Conservation (phyloP, 2,888 invertebrate genomes). For the Perithous albicinctus region DNA sequence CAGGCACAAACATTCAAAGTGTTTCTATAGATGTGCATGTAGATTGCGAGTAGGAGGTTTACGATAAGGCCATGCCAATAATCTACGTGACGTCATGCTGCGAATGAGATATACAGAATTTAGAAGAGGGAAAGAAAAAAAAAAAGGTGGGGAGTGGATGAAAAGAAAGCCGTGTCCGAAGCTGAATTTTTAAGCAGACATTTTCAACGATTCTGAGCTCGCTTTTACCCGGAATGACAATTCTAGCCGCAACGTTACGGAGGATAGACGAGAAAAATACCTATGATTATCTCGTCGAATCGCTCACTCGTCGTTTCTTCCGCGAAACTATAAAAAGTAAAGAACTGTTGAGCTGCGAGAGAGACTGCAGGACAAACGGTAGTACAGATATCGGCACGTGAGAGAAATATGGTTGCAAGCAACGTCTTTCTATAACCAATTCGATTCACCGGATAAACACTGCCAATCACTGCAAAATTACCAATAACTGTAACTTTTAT, state of each 20-base stretch:
- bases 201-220: background rate
- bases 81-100: slow-evolving; percentile 55
- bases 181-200: slow-evolving; percentile 34
- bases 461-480: background rate
- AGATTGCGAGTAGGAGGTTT: slow-evolving; percentile 37
- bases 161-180: slow-evolving; percentile 71
- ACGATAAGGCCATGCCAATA: slow-evolving; percentile 64
- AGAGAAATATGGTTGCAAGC: background rate
- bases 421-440: background rate
- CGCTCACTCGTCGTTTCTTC: slow-evolving; percentile 4
- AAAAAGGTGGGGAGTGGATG: slow-evolving; percentile 23
- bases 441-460: background rate
- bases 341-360: slow-evolving; percentile 12
- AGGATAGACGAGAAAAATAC: slow-evolving; percentile 14
- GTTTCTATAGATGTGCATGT: slow-evolving; percentile 20
- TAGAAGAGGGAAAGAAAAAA: background rate
- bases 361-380: slow-evolving; percentile 8
- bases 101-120: slow-evolving; percentile 34
- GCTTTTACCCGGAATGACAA: background rate
- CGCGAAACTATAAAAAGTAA: slow-evolving; percentile 12
- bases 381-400: slow-evolving; percentile 4
- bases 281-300: slow-evolving; percentile 21
- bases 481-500: background rate
- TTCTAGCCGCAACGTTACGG: slow-evolving; percentile 2
- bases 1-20: slow-evolving; percentile 16